phyloP scores from a whole-genome alignment of 2,888 invertebrate species.

The Diaperis boleti region DNA sequence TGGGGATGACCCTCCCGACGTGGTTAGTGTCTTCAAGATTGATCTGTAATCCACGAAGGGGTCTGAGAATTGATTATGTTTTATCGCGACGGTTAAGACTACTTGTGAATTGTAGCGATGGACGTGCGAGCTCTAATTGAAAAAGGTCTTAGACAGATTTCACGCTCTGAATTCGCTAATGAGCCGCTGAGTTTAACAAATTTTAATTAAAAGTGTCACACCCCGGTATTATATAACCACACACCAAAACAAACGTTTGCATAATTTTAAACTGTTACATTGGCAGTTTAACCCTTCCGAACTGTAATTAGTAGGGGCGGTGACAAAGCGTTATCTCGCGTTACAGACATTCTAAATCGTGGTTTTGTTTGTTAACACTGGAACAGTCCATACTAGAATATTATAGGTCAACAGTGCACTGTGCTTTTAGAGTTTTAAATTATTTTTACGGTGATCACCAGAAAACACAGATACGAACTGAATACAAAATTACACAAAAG shows the following conservation, averaged over 20 bases:
- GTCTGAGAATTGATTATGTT: slow-evolving; percentile 18
- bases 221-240: slow-evolving; percentile 10
- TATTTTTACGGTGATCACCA: too few species aligned
- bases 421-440: too few species aligned
- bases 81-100: slow-evolving; percentile 16
- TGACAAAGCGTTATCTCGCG: not conserved
- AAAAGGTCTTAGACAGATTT: not conserved
- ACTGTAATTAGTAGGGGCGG: slow-evolving; percentile 4
- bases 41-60: slow-evolving; percentile 15
- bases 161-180: slow-evolving; percentile 1
- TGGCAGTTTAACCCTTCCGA: slow-evolving; percentile 2
- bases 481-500: not conserved
- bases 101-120: slow-evolving; percentile 4
- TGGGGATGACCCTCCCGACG: slow-evolving; percentile 16
- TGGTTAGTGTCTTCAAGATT: slow-evolving; percentile 29
- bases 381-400: too few species aligned
- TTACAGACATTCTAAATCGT: not conserved
- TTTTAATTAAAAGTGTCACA: slow-evolving; percentile 21
- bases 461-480: not conserved
- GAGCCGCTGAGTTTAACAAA: not conserved
- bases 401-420: too few species aligned
- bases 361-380: too few species aligned
- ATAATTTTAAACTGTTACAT: slow-evolving; percentile 10
- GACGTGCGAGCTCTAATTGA: not conserved
- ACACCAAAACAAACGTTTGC: slow-evolving; percentile 13